Evolutionary conservation across 1,140 invertebrate species (phyloP).

Genomic region (Brachionus manjavacas): DNA sequence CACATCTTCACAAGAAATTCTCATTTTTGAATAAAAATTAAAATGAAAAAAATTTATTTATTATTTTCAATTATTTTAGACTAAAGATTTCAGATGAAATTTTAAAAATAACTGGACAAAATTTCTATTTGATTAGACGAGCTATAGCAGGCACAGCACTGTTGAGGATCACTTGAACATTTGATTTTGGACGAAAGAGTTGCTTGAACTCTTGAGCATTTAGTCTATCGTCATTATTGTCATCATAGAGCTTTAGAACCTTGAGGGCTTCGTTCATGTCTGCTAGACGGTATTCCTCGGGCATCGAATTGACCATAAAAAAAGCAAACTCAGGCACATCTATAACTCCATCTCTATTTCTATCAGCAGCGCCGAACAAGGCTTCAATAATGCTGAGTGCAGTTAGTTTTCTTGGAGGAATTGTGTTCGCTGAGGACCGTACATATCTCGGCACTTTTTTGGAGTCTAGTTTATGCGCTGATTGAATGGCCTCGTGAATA

Average conservation of each 20-base stretch:
- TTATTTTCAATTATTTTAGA: background rate
- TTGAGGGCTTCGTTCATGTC: slow-evolving; percentile 32
- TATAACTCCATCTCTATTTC: background rate
- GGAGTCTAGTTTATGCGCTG: background rate
- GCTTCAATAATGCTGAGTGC: slow-evolving; percentile 27
- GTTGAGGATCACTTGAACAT: slow-evolving; percentile 2
- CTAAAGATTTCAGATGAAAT: background rate
- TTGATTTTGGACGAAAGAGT: background rate
- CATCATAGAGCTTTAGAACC: slow-evolving; percentile 26
- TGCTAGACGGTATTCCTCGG: background rate
- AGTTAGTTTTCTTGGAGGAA: slow-evolving; percentile 26
- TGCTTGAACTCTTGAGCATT: background rate
- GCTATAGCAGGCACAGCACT: background rate
- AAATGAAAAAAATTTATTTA: background rate
- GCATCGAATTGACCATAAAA: background rate
- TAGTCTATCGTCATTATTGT: slow-evolving; percentile 37
- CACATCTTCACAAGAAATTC: slow-evolving; percentile 11
- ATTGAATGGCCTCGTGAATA: background rate
- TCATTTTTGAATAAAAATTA: slow-evolving; percentile 7
- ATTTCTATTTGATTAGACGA: slow-evolving; percentile 1
- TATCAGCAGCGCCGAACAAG: slow-evolving; percentile 1
- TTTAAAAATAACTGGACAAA: background rate
- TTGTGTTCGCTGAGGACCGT: background rate
- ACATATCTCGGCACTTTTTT: background rate
- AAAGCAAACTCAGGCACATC: slow-evolving; percentile 33